Evolutionary conservation across 2,113 vertebrate species (phyloP), one percentile per base, ranked within the genome.

Genomic region (Sinocyclocheilus grahami): DNA sequence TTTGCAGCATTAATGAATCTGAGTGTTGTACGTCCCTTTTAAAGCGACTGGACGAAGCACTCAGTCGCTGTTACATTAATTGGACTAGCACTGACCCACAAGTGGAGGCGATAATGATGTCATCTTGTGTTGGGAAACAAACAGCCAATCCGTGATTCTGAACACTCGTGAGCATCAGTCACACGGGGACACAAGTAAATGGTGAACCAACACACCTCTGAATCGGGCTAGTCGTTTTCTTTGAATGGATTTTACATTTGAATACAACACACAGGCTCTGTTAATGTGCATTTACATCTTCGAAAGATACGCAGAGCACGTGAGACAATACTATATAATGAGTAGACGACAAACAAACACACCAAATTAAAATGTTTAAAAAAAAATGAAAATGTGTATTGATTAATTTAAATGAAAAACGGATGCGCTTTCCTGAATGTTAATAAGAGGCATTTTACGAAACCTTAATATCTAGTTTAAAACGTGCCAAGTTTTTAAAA

Each of bases 81-180:
- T 83, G 67, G 42, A 72, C 82, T 55, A 71, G 82, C 46, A 5
- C 65, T 84, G 82, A 84, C 82, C 67, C 69, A 74, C 67, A 24
- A 74, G 48, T 37, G 67, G 71, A 77, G 18, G 67, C 58, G 79
- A 69, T 33, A 84, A 76, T 81, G 75, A 89, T 85, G 85, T 82
- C 46, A 83, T 75, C n/a, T 27, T 77, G 62, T 82, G 60, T 67
- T 81, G 20, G 48, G 33, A 78, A 72, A 82, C 78, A 88, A 81
- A 88, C 51, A 42, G 80, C 67, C 85, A 88, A 88, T 91, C 88
- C 88, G 74, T 89, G 87, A 82, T 89, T 72, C 89, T 88, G 84
- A 89, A 88, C 76, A 72, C 55, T 48, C 27, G 42, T 7, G 51
- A 55, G 30, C 53, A 11, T 55, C 30, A 18, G 53, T 75, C 83